These are phyloP conservation scores for Sinotaia quadrata DNA, from an alignment of 2,888 invertebrate species.

Conservation along the genomic window DNA sequence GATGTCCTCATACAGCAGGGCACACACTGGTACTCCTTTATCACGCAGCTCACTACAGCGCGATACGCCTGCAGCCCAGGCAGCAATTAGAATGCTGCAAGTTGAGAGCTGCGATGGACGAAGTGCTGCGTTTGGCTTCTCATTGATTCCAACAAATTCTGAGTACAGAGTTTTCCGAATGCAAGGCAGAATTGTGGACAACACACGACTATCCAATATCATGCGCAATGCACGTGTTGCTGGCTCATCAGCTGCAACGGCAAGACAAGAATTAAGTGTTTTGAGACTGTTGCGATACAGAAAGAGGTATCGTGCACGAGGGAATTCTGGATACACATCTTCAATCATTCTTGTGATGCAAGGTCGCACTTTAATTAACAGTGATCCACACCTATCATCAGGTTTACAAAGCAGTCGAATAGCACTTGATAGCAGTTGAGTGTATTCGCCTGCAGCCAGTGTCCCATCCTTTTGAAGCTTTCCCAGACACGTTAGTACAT, in stretches of 20 bases:
- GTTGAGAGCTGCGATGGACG: constrained; percentile 46
- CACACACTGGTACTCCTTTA: constrained; percentile 52
- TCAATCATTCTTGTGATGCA: constrained; percentile 56
- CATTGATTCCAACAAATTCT: constrained; percentile 51
- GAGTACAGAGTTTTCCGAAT: constrained; percentile 49
- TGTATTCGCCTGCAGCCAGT: constrained; percentile 56
- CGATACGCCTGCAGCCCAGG: constrained; percentile 59
- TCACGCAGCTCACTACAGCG: constrained; percentile 52
- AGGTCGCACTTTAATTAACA: constrained; percentile 56
- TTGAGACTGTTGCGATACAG: constrained; percentile 63
- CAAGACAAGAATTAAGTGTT: constrained; percentile 57
- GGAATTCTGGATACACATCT: constrained; percentile 54
- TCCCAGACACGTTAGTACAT: constrained; percentile 58
- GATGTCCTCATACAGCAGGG: constrained; percentile 63
- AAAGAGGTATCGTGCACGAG: constrained; percentile 57
- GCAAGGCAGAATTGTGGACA: constrained; percentile 57
- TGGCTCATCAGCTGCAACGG: constrained; percentile 50
- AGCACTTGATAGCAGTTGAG: constrained; percentile 57
- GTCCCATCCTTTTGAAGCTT: constrained; percentile 47
- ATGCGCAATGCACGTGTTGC: constrained; percentile 52
- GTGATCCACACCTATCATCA: constrained; percentile 56
- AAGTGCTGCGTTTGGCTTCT: constrained; percentile 45
- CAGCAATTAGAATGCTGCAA: constrained; percentile 54
- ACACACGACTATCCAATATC: constrained; percentile 53
- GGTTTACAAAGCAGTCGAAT: constrained; percentile 62